These are phyloP conservation scores for Hypsopygia costalis DNA, from an alignment of 2,888 invertebrate species.

Conservation along the genomic window DNA sequence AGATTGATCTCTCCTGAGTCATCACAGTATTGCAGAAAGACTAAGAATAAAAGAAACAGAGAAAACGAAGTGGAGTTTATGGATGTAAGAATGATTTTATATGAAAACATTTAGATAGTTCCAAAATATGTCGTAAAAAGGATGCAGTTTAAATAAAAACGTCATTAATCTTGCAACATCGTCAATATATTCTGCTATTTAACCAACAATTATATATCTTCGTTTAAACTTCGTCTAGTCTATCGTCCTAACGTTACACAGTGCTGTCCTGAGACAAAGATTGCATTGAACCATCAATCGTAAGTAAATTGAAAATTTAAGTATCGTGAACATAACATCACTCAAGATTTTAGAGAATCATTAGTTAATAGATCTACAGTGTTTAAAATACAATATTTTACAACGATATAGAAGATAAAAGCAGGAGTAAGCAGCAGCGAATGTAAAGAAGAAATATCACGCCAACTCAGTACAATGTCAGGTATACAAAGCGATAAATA, in stretches of 20 bases:
- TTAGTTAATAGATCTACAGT: slow-evolving; percentile 67
- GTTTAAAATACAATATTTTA: slow-evolving; percentile 65
- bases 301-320: slow-evolving; percentile 48
- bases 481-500: slow-evolving; percentile 2
- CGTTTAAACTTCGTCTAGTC: slow-evolving; percentile 42
- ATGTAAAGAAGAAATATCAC: slow-evolving; percentile 15
- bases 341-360: slow-evolving; percentile 53
- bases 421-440: slow-evolving; percentile 67
- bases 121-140: slow-evolving; percentile 33
- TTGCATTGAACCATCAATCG: slow-evolving; percentile 73
- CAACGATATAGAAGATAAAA: slow-evolving; percentile 62
- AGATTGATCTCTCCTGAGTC: slow-evolving; percentile 67
- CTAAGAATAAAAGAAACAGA: slow-evolving; percentile 40
- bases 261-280: slow-evolving; percentile 69
- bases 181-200: slow-evolving; percentile 74
- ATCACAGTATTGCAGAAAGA: slow-evolving; percentile 68
- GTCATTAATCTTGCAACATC: slow-evolving; percentile 69
- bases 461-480: slow-evolving; percentile 5
- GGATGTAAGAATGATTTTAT: slow-evolving; percentile 56
- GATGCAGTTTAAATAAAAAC: slow-evolving; percentile 66
- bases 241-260: slow-evolving; percentile 49
- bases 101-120: slow-evolving; percentile 46
- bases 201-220: slow-evolving; percentile 59
- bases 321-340: slow-evolving; percentile 65
- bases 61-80: slow-evolving; percentile 44